phyloP scores from a whole-genome alignment of 2,888 invertebrate genomes.

The Cetonia aurata region DNA sequence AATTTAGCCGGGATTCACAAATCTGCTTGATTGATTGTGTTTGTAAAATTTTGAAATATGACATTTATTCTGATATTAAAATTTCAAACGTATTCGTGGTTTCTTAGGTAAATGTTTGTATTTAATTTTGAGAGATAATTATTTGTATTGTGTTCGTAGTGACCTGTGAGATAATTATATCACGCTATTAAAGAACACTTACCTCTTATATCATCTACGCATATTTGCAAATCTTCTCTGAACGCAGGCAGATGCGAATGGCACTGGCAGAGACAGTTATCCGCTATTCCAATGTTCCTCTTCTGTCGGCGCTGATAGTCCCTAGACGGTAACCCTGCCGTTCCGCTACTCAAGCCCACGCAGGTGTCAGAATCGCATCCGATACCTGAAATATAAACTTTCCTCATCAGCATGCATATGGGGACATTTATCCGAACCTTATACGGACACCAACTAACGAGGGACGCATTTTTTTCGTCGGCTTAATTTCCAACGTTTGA shows the following conservation, averaged over 20 bases:
- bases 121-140: too few species aligned
- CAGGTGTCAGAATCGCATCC: constrained; percentile 75
- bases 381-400: constrained; percentile 63
- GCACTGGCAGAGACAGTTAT: constrained; percentile 82
- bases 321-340: constrained; percentile 66
- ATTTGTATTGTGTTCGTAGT: too few species aligned
- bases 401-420: too few species aligned
- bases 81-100: too few species aligned
- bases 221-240: constrained; percentile 86
- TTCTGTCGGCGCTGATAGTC: neutral
- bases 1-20: too few species aligned
- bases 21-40: too few species aligned
- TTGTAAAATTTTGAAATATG: too few species aligned
- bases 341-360: constrained; percentile 77
- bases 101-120: too few species aligned
- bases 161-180: too few species aligned
- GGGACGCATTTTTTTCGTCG: neutral
- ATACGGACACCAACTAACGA: neutral
- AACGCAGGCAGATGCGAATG: constrained; percentile 82
- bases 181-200: too few species aligned
- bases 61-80: too few species aligned
- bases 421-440: neutral
- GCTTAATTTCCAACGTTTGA: neutral
- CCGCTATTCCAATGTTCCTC: constrained; percentile 47
- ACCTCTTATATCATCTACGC: constrained; percentile 90